Base-by-base conservation (phyloP, 2,888 invertebrate species). In the Abrostola tripartita region DNA sequence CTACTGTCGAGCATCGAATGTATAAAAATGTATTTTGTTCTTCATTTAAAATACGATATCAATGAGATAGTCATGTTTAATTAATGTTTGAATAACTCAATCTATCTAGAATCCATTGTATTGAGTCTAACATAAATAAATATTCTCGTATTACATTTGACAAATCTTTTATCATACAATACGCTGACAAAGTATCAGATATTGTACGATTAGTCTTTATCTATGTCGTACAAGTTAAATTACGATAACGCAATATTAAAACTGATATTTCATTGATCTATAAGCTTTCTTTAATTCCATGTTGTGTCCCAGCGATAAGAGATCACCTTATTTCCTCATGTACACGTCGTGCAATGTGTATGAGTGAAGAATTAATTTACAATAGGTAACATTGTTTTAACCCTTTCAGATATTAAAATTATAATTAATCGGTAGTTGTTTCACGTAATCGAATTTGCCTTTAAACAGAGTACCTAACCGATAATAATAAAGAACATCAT, bases 161-260 rank as follows among this genome's bases (percentile, higher is more conserved):
- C 44, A 44, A 6, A 12, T 47, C 14, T 9, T 14, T 24, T 47
- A 47, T 14, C 9, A 47, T 14, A 14, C 14, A 47, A 9, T 24
- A 47, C 14, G 44, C 44, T 47, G 24, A 24, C 44, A 47, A 24
- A 47, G 44, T 47, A 47, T 47, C 44, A 47, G 44, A 47, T 47
- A 9, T 9, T 47, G 14, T 47, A 24, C 24, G 14, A 24, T 24
- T 24, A 24, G 14, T 24, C 9, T 47, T 47, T 47, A 47, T 47
- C 44, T 24, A 24, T 5, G 24, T 47, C 24, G 8, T 47, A 47
- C 44, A 47, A 9, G 44, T 24, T 5, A 47, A 24, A 47, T 8
- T 47, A 47, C 44, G 44, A 47, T 47, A 47, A 47, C 24, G 24
- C 7, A 4, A 24, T 24, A 14, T 47, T 47, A 47, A 47, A 47